Evolutionary conservation across 2,888 invertebrate species (phyloP), one percentile per base, ranked within the genome.

Genomic region (Orgyia antiqua): DNA sequence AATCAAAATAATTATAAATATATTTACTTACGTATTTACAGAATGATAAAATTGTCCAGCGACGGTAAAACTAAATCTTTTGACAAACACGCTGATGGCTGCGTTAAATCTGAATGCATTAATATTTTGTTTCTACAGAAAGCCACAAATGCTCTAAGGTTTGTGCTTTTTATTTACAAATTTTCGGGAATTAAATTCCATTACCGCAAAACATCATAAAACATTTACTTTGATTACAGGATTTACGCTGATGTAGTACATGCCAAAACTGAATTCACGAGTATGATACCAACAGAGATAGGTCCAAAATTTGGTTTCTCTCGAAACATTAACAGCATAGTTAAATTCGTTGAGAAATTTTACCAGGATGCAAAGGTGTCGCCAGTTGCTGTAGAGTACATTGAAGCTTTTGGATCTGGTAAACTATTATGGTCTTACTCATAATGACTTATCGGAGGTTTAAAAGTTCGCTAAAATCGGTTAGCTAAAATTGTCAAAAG

Each of bases 11-110:
- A 15, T 6, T 15, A 15, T 5, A 6, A 15, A 15, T 5, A 15
- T 5, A 3, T 15, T 6, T 15, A 3, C 3, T 15, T 15, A 5
- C 6, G 6, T 6, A 3, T 5, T 20, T 31, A 5, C 39, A 77
- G 75, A 48, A 54, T 58, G 11, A 53, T 68, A 29, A 45, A 42
- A 3, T 72, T 97, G 6, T 92, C 94, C 11, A 69, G 82, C 2
- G 93, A 96, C 45, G 97, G 97, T 0, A 89, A 88, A 43, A 97
- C 96, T 54, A 94, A 93, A 54, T 92, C 93, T 0, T 98, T 98
- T 65, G 97, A 98, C 69, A 88, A 90, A 27, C 83, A 90, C 30
- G 93, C 92, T 2, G 86, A 91, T 51, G 95, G 95, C 0, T 94
- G 93, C 51, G 91, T 89, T 0, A 88, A 94, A 29, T 90, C 93